These are phyloP conservation scores for Allophyes oxyacanthae DNA, from an alignment of 2,888 invertebrate species.

Conservation along the genomic window DNA sequence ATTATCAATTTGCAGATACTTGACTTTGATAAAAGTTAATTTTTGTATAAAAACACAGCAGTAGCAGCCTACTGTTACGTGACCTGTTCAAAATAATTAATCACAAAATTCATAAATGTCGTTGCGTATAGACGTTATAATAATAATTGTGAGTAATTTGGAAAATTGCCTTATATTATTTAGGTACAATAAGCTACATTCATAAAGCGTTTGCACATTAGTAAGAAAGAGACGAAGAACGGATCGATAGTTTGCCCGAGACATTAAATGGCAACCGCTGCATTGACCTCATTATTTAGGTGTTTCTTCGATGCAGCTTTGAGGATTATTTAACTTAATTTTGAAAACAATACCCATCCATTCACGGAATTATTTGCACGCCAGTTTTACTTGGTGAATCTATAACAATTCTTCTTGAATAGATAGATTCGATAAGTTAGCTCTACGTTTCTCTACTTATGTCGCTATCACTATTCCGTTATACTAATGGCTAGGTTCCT, in stretches of 20 bases:
- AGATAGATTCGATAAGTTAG: background rate
- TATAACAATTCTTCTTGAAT: background rate
- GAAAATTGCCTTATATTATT: slow-evolving; percentile 31
- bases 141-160: slow-evolving; percentile 29
- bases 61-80: slow-evolving; percentile 5
- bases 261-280: slow-evolving; percentile 86
- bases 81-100: slow-evolving; percentile 20
- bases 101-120: slow-evolving; percentile 13
- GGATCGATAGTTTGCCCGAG: slow-evolving; percentile 86
- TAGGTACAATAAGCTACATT: slow-evolving; percentile 41
- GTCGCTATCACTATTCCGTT: slow-evolving; percentile 23
- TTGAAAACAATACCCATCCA: slow-evolving; percentile 23
- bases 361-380: too few species aligned
- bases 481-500: slow-evolving; percentile 42
- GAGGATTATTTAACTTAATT: slow-evolving; percentile 50
- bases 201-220: slow-evolving; percentile 73
- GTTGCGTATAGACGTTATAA: slow-evolving; percentile 7
- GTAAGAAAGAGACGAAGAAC: slow-evolving; percentile 85
- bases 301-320: slow-evolving; percentile 72
- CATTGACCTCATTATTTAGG: slow-evolving; percentile 87
- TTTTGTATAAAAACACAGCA: background rate
- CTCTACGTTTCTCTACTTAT: background rate
- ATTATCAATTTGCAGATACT: slow-evolving; percentile 51
- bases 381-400: background rate
- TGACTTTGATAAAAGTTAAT: background rate